phyloP scores from a whole-genome alignment of 2,888 invertebrate species.

The Amiota minor region DNA sequence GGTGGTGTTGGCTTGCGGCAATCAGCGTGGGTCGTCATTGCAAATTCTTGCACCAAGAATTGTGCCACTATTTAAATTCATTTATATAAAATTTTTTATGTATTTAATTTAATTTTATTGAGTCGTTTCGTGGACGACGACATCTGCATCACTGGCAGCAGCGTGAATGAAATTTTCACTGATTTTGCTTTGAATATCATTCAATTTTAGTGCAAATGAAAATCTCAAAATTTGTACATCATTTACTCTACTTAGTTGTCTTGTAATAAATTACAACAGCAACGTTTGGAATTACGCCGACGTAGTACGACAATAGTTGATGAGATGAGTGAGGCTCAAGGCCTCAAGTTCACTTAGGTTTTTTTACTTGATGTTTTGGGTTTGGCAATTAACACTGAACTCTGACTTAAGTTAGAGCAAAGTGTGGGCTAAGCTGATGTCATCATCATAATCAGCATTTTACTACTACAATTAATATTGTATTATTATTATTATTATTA shows the following conservation, averaged over 20 bases:
- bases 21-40: conserved; percentile 9
- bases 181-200: too few species aligned
- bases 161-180: too few species aligned
- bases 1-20: background rate
- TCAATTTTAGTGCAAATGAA: too few species aligned
- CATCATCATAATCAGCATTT: conserved; percentile 39
- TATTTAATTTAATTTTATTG: background rate
- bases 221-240: too few species aligned
- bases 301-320: too few species aligned
- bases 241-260: too few species aligned
- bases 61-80: background rate
- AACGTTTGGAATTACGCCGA: too few species aligned
- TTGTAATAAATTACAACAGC: too few species aligned
- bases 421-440: conserved; percentile 40
- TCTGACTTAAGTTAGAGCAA: conserved; percentile 31
- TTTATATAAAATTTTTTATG: background rate
- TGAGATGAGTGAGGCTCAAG: background rate
- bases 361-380: conserved; percentile 47
- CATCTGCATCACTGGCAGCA: too few species aligned
- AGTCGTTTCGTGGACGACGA: background rate
- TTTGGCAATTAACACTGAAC: conserved; percentile 64
- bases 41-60: conserved; percentile 9
- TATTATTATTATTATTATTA: background rate
- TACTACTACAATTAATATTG: background rate
- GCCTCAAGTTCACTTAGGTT: background rate